Conservation (phyloP, 2,797 vertebrate genomes). For the Knipowitschia caucasica region DNA sequence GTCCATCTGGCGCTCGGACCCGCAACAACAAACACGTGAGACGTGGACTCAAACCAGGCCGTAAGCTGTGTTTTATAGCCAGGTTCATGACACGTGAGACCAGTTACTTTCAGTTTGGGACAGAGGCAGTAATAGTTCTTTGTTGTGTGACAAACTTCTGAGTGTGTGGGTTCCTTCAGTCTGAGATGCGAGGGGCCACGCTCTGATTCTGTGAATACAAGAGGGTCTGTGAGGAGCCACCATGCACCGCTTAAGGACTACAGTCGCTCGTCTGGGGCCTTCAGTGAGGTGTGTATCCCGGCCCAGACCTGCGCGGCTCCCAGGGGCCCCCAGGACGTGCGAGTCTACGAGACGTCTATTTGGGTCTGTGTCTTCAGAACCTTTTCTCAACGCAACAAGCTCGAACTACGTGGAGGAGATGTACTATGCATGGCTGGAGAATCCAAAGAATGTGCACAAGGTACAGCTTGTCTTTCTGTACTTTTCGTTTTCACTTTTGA, state of each 20-base stretch:
- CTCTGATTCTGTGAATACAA: not conserved
- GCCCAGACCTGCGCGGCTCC: conserved; percentile 44
- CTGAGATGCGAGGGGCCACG: conserved; percentile 3
- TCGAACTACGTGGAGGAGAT: conserved; percentile 96
- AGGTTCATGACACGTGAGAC: no score
- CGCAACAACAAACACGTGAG: not conserved
- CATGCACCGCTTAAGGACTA: conserved; percentile 93
- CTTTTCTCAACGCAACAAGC: conserved; percentile 91
- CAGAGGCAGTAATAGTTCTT: no score
- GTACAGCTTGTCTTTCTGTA: conserved; percentile 69
- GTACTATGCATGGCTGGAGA: conserved; percentile 93
- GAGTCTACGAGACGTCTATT: conserved; percentile 75
- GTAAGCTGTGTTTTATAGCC: not conserved
- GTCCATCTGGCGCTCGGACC: not conserved
- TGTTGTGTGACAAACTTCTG: no score
- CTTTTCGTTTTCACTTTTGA: not conserved
- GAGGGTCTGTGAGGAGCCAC: conserved; percentile 50
- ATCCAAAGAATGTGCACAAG: conserved; percentile 95
- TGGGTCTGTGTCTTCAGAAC: conserved; percentile 81
- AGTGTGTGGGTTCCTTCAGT: conserved; percentile 4
- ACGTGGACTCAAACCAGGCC: not conserved
- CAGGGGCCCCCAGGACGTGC: conserved; percentile 76
- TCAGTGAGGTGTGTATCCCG: conserved; percentile 71
- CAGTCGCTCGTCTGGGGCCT: conserved; percentile 81
- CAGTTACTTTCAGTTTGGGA: no score